Base-by-base conservation (phyloP, 2,113 vertebrate genomes). In the Elgaria multicarinata region DNA sequence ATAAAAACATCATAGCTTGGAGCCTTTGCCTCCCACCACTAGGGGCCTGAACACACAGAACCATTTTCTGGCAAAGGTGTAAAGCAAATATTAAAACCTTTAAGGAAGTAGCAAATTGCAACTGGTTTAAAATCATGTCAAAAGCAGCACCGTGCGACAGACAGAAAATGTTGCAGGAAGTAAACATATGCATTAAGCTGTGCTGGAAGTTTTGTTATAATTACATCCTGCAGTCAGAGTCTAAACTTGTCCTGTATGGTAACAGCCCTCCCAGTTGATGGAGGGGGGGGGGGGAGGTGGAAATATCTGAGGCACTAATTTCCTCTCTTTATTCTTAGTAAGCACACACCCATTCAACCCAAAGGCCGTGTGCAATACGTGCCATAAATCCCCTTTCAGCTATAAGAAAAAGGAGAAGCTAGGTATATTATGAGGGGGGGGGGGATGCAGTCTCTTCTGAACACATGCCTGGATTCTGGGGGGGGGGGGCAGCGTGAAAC, bases 281-380 rank as follows among this genome's bases (percentile, higher is more conserved):
- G 0, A 62, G 39, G n/a, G n/a, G n/a, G n/a, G n/a, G n/a, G n/a
- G n/a, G n/a, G 16, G 39, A 26, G 77, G 84, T 58, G 0, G 0
- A 53, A 14, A 14, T 22, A 46, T 72, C 88, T 89, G 83, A 90
- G 87, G 87, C 75, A 1, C 79, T 90, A 74, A n/a, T 76, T 83
- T 89, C 75, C 46, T 67, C 88, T 95, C 75, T 80, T 91, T 85
- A 64, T 83, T 91, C 92, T 95, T 85, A 72, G 89, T 90, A 44
- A 2, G 5, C 81, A 42, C 26, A 76, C 71, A 66, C 53, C 71
- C 85, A 75, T 83, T 88, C 53, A 67, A 80, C 74, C 5, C 0
- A 36, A 64, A 66, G 53, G 64, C 14, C 91, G 0, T 0, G 13
- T 81, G 0, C 0, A 71, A 26, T 89, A 79, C 87, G 67, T 79